Evolutionary conservation across 1,140 invertebrate genomes (phyloP).

Genomic region (Nymphalis io): DNA sequence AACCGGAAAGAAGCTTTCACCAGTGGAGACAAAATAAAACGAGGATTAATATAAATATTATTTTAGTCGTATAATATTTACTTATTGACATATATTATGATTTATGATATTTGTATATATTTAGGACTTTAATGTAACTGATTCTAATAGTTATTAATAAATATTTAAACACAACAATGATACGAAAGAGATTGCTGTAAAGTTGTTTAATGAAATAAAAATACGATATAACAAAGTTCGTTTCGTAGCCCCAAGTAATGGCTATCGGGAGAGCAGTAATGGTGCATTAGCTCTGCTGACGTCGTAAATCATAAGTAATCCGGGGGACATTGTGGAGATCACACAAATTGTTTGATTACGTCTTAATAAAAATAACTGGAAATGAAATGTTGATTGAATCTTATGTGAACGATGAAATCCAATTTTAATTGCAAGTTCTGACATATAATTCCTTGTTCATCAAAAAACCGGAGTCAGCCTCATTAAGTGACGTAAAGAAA

Average conservation of each 20-base stretch:
- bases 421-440: neutral
- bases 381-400: neutral
- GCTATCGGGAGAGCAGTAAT: conserved; percentile 50
- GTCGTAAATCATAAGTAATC: conserved; percentile 73
- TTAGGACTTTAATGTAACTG: too few species aligned
- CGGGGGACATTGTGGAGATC: conserved; percentile 36
- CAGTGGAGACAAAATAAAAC: too few species aligned
- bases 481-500: too few species aligned
- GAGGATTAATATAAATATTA: too few species aligned
- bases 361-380: neutral
- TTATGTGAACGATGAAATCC: neutral
- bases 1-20: too few species aligned
- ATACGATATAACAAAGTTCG: neutral
- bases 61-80: too few species aligned
- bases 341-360: conserved; percentile 9
- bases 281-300: conserved; percentile 44
- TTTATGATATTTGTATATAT: too few species aligned
- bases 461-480: too few species aligned
- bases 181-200: too few species aligned
- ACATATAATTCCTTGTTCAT: too few species aligned
- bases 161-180: neutral
- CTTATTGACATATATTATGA: too few species aligned
- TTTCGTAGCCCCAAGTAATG: conserved; percentile 53
- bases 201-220: neutral
- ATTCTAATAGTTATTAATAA: neutral